Conservation (phyloP, 2,888 invertebrate genomes). For the Leuctra nigra region DNA sequence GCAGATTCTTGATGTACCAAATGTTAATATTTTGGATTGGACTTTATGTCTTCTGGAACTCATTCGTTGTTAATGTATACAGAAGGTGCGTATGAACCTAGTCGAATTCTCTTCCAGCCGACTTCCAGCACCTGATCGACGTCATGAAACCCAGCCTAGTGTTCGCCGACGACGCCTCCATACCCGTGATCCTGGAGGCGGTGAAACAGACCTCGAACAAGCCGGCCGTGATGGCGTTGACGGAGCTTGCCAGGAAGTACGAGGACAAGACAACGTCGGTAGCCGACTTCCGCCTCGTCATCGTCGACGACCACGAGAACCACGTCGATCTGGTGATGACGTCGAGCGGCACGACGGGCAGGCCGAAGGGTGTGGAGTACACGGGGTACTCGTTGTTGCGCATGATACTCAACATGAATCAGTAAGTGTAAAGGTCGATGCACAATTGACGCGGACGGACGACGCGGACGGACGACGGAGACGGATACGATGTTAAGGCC, state of each 20-base stretch:
- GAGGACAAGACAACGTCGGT: too few relatives aligned
- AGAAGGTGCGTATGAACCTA: too few relatives aligned
- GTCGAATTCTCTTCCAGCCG: not conserved
- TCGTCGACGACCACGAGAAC: not conserved
- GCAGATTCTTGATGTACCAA: too few relatives aligned
- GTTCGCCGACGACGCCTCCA: not conserved
- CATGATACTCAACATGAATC: too few relatives aligned
- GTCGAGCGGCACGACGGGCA: constrained; percentile 7
- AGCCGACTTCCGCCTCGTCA: not conserved
- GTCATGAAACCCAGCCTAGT: not conserved
- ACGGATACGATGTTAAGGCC: too few relatives aligned
- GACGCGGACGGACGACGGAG: too few relatives aligned
- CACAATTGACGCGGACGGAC: too few relatives aligned
- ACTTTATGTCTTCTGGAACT: too few relatives aligned
- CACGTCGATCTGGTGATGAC: constrained; percentile 7
- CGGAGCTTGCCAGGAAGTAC: not conserved
- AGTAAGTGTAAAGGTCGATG: too few relatives aligned
- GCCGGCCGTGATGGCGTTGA: not conserved
- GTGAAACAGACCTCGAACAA: not conserved
- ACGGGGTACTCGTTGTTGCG: too few relatives aligned
- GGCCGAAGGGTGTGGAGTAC: constrained; percentile 14
- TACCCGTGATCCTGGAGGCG: not conserved
- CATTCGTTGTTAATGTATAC: too few relatives aligned
- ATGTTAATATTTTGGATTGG: too few relatives aligned
- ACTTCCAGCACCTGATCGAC: not conserved